Evolutionary conservation across 2,113 vertebrate genomes (phyloP).

Genomic region (Paralichthys olivaceus): DNA sequence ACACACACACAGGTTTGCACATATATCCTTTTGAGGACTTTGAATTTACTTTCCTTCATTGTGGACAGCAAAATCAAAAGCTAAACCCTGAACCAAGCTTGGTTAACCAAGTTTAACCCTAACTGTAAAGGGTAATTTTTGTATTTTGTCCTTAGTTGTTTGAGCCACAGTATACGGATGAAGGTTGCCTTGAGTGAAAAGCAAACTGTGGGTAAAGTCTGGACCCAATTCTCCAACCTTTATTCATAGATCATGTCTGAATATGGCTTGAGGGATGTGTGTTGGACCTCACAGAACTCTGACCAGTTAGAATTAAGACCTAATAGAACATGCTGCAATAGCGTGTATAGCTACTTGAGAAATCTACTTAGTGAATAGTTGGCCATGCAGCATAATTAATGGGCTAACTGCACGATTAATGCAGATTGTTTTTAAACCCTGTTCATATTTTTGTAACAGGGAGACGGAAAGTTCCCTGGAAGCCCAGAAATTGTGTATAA

Average conservation of each 20-base stretch:
- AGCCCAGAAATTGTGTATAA: background rate
- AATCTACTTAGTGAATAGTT: background rate
- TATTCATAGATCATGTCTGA: too few relatives aligned
- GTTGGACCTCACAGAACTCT: background rate
- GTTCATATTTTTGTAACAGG: background rate
- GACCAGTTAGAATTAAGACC: background rate
- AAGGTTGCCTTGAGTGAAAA: too few relatives aligned
- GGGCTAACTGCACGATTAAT: constrained; percentile 2
- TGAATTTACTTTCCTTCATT: too few relatives aligned
- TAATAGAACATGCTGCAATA: background rate
- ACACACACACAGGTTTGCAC: constrained; percentile 1
- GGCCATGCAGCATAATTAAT: background rate
- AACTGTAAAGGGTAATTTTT: too few relatives aligned
- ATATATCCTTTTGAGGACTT: too few relatives aligned
- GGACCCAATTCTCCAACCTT: too few relatives aligned
- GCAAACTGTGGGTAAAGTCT: too few relatives aligned
- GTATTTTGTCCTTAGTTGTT: too few relatives aligned
- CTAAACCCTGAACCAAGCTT: too few relatives aligned
- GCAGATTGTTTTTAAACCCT: constrained; percentile 2
- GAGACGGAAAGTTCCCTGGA: background rate
- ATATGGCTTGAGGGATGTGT: background rate
- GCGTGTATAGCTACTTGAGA: background rate
- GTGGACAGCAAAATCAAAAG: too few relatives aligned
- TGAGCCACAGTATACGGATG: too few relatives aligned
- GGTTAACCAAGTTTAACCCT: too few relatives aligned